Base-by-base conservation (phyloP, 2,888 invertebrate genomes). In the Luperina testacea region DNA sequence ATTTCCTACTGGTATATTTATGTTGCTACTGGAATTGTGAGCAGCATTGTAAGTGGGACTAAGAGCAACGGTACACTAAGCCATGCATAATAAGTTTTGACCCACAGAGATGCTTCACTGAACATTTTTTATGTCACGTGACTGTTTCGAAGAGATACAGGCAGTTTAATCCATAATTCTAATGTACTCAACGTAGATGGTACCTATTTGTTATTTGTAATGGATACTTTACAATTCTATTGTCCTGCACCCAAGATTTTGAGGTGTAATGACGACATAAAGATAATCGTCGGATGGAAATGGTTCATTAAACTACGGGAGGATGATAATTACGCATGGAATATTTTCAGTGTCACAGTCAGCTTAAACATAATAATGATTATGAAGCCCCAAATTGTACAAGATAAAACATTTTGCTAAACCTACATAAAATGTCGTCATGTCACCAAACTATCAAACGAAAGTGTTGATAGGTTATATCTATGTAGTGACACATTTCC, bases 51-150 rank as follows among this genome's bases (percentile, higher is more conserved):
- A 69, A 76, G 59, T 76, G 61, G 61, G 20, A 51, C 73, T 74
- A 17, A 53, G 51, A 78, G 63, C 57, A 20, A 68, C 5, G 75
- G n/a, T 15, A 75, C 42, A 70, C 65, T 48, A 27, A 61, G 72
- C 48, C 24, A 38, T 75, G 84, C 57, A 84, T 84, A 84, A 72
- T 75, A 84, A 81, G 72, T 63, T 61, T 7, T 61, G n/a, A 24
- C 45, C 45, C 45, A 48, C 17, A 59, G 7, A 59, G 24, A 71
- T 61, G 72, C 27, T 32, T 27, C 15, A 38, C 17, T 15, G 11
- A 38, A 42, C 13, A 48, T 77, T 64, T 68, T 53, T 51, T 57
- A 9, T 53, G 32, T 27, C n/a, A n/a, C 9, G 6, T 32, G 20
- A 48, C 9, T 38, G 2, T 7, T 77, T 24, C n/a, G 11, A 32